phyloP scores from a whole-genome alignment of 2,113 vertebrate species.

The Todiramphus chloris region DNA sequence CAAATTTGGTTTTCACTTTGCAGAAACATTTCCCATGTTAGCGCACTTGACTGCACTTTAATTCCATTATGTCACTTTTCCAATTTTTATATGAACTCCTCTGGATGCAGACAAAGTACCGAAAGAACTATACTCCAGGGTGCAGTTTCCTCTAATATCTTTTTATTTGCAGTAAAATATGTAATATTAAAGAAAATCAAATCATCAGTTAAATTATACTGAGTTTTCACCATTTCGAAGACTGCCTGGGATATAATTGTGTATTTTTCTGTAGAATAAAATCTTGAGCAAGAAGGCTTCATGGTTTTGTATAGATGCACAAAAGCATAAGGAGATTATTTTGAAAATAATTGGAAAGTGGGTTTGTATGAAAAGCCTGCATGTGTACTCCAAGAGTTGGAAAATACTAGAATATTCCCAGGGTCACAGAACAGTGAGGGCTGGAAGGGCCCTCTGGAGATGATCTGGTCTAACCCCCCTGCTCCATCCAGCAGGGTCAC shows the following conservation, averaged over 20 bases:
- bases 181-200: neutral
- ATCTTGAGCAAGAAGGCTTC: neutral
- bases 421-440: too few relatives aligned
- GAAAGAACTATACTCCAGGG: neutral
- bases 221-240: neutral
- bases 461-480: too few relatives aligned
- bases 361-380: too few relatives aligned
- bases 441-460: too few relatives aligned
- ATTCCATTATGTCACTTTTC: conserved; percentile 30
- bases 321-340: too few relatives aligned
- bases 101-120: neutral
- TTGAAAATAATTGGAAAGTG: too few relatives aligned
- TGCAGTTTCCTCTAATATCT: neutral
- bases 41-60: conserved; percentile 2
- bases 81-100: conserved; percentile 12
- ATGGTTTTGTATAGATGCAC: too few relatives aligned
- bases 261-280: neutral
- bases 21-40: neutral
- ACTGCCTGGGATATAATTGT: neutral
- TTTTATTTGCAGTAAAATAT: conserved; percentile 5
- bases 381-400: too few relatives aligned
- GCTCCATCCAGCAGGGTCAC: too few relatives aligned
- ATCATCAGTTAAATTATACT: neutral
- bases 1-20: conserved; percentile 8
- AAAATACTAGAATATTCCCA: too few relatives aligned